Base-by-base conservation (phyloP, 2,797 vertebrate genomes). In the Peromyscus melanophrys region DNA sequence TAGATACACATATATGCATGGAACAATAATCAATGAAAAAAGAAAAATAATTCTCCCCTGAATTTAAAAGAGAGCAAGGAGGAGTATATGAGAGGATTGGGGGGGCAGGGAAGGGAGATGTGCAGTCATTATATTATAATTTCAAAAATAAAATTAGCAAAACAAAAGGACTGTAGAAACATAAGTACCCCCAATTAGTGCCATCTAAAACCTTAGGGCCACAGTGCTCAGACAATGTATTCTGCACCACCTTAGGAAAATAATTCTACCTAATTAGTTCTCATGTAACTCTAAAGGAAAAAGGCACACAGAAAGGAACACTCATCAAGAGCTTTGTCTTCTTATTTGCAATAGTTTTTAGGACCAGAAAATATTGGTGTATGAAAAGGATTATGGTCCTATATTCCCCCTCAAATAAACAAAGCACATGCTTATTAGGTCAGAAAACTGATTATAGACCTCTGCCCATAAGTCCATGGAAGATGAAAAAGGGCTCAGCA, bases 291-390 rank as follows among this genome's bases (percentile, higher is more conserved):
- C 96, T 73, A 78, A 77, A 90, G 29, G 81, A 65, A 81, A 76
- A 95, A 92, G 34, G 14, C n/a, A 81, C 14, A 17, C 40, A 34
- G 61, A 91, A 75, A 25, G 75, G 43, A 83, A 71, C 21, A 40
- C 14, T 96, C 65, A 23, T 61, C 67, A 91, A 96, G 40, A 95
- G 57, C 25, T 63, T 90, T 96, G n/a, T 85, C 31, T 55, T 93
- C 55, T 87, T 95, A 80, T 34, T 29, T 90, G 59, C 43, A 92
- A 65, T 52, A 61, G 46, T 78, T 94, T 89, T 76, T 55, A 90
- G 95, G 92, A 85, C 85, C 83, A 85, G 71, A 85, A 96, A 96
- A 94, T 87, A 94, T 11, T 19, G 8, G 2, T 37, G 2, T 37
- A 5, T 46, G 37, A 80, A 87, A 46, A 95, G 80, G n/a, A 34